phyloP scores from a whole-genome alignment of 2,888 invertebrate species.

The Fissipunctia ypsillon region DNA sequence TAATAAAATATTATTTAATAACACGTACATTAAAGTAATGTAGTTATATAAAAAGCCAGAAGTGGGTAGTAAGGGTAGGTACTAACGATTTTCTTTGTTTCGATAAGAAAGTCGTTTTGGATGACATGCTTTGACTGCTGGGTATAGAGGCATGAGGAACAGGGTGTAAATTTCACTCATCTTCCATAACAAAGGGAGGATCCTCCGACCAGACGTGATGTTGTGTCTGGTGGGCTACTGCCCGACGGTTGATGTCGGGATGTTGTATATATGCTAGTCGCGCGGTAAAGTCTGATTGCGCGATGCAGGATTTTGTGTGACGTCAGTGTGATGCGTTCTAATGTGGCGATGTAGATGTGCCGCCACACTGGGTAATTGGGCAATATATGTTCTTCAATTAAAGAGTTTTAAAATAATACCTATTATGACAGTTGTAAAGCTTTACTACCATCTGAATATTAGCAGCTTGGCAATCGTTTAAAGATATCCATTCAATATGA shows the following conservation, averaged over 20 bases:
- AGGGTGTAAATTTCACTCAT: too few relatives aligned
- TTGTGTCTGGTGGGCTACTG: too few relatives aligned
- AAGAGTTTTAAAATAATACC: neutral
- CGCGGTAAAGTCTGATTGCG: too few relatives aligned
- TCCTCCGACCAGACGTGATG: too few relatives aligned
- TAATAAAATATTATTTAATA: slow-evolving; percentile 20
- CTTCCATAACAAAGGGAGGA: too few relatives aligned
- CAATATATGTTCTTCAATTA: neutral
- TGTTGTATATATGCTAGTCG: too few relatives aligned
- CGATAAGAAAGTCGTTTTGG: neutral
- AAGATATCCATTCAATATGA: neutral
- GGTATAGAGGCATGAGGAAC: too few relatives aligned
- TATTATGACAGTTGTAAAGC: neutral
- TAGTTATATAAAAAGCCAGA: neutral
- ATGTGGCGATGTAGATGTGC: too few relatives aligned
- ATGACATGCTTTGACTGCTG: neutral
- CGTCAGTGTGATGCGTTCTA: too few relatives aligned
- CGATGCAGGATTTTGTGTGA: too few relatives aligned
- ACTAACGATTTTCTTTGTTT: neutral
- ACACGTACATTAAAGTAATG: neutral
- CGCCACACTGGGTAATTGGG: too few relatives aligned
- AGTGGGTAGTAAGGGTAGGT: neutral
- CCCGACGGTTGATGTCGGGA: too few relatives aligned
- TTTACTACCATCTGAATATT: neutral
- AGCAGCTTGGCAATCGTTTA: neutral